Conservation (phyloP, 2,888 invertebrate genomes). For the Ophion ventricosus region DNA sequence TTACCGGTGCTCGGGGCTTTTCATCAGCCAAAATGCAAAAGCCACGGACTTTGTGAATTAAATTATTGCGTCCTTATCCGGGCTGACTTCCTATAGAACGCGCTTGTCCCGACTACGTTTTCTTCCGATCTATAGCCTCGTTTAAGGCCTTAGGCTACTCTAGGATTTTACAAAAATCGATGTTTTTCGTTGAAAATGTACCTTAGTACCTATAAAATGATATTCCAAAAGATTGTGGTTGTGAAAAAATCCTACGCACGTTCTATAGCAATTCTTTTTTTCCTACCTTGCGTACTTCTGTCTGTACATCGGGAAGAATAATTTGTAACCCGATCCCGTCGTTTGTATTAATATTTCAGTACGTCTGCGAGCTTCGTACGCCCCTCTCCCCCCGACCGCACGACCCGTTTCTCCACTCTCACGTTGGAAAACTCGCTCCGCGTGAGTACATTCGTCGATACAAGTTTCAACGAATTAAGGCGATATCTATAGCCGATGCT, state of each 20-base stretch:
- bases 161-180: too few species aligned
- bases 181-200: too few species aligned
- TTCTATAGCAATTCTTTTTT: too few species aligned
- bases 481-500: conserved; percentile 12
- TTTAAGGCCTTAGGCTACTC: background rate
- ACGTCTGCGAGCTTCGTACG: conserved; percentile 32
- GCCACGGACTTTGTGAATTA: conserved; percentile 50
- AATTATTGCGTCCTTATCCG: conserved; percentile 58
- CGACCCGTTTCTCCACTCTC: background rate
- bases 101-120: conserved; percentile 15
- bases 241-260: too few species aligned
- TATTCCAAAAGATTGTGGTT: too few species aligned
- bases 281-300: too few species aligned
- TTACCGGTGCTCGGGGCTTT: conserved; percentile 56
- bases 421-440: conserved; percentile 16
- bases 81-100: conserved; percentile 47
- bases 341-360: conserved; percentile 39
- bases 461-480: conserved; percentile 33
- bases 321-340: background rate
- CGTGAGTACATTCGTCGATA: conserved; percentile 4
- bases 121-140: background rate
- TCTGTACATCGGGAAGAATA: background rate
- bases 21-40: conserved; percentile 8
- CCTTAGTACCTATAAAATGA: too few species aligned
- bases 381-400: conserved; percentile 17